These are phyloP conservation scores for Salmo trutta DNA, from an alignment of 2,797 vertebrate genomes.

Conservation along the genomic window DNA sequence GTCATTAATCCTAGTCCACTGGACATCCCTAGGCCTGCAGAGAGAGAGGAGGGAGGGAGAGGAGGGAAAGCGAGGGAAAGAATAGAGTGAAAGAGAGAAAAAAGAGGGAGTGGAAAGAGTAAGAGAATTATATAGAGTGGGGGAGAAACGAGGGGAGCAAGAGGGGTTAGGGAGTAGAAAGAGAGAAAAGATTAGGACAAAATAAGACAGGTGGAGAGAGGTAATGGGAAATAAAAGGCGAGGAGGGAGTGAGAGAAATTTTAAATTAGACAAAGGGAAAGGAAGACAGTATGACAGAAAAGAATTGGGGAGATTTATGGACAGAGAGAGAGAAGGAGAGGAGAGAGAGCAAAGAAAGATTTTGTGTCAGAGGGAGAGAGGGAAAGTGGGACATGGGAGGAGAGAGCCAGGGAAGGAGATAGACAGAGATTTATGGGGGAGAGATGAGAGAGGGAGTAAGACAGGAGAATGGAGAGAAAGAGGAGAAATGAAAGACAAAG, in stretches of 20 bases:
- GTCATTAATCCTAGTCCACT: conserved; percentile 89
- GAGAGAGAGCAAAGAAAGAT: conserved; percentile 1
- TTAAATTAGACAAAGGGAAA: neutral
- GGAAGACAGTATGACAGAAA: neutral
- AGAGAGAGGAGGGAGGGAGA: neutral
- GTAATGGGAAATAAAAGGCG: neutral
- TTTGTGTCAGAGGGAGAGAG: neutral
- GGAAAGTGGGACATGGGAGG: conserved; percentile 22
- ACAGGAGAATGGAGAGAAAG: conserved; percentile 34
- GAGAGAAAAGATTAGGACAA: neutral
- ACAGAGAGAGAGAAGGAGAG: conserved; percentile 11
- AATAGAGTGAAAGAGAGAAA: neutral
- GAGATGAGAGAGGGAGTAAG: neutral
- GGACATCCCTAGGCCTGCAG: conserved; percentile 81
- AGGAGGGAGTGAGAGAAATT: neutral
- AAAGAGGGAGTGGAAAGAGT: neutral
- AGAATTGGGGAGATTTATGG: conserved; percentile 22
- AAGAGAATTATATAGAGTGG: neutral
- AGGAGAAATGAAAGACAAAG: conserved; percentile 29
- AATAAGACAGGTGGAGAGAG: neutral
- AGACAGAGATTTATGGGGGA: conserved; percentile 17
- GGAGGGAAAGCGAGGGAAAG: neutral
- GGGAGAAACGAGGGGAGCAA: neutral
- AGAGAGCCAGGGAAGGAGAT: conserved; percentile 1
- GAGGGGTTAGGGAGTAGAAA: neutral